A percentile compares a stretch with the other conserved stretches of the same genome.
Conservation (phyloP, 2,113 vertebrate genomes). For the Colossoma macropomum region DNA sequence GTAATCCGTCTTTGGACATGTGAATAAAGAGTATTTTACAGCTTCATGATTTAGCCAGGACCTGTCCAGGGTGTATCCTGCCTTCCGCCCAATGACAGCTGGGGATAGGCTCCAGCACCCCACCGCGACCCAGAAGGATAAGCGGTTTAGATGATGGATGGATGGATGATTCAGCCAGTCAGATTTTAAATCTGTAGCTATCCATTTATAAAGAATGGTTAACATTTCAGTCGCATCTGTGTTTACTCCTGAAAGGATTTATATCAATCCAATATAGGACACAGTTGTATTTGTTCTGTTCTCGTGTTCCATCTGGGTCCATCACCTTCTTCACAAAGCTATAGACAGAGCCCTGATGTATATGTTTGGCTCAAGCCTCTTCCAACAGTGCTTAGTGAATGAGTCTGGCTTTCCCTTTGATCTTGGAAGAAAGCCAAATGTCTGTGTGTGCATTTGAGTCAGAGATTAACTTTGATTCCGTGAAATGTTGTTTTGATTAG, state of each 20-base stretch:
- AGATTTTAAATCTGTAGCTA: neutral
- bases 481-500: slow-evolving; percentile 15
- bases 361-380: neutral
- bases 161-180: no score
- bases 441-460: neutral
- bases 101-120: no score
- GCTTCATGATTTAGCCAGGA: no score
- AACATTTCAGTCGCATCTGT: neutral
- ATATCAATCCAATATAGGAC: neutral
- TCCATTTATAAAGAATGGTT: no score
- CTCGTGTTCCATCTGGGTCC: neutral
- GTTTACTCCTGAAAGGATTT: neutral
- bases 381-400: neutral
- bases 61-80: no score
- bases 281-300: neutral
- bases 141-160: no score
- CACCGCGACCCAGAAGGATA: no score
- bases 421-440: neutral
- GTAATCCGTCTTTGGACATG: no score
- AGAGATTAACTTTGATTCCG: neutral
- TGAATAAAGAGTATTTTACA: no score
- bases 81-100: no score
- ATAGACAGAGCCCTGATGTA: neutral
- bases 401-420: neutral
- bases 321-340: neutral